Evolutionary conservation across 2,113 vertebrate species (phyloP).

Genomic region (Prionailurus viverrinus): DNA sequence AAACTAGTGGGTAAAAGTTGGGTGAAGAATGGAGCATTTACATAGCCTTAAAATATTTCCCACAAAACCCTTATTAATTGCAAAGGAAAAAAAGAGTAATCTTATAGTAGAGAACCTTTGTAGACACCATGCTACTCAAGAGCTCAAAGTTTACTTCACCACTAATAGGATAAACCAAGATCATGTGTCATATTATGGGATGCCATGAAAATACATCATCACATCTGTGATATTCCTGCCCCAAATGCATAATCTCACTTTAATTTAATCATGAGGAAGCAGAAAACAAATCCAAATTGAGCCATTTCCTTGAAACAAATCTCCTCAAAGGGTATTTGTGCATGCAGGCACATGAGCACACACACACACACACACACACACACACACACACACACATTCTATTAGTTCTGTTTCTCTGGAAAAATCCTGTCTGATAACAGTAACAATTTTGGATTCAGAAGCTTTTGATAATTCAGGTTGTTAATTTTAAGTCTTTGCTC

Average conservation of each 20-base stretch:
- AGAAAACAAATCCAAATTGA: neutral
- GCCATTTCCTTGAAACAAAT: neutral
- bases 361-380: too few relatives aligned
- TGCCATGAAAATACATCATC: neutral
- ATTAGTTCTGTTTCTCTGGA: neutral
- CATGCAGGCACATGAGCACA: too few relatives aligned
- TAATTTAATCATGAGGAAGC: neutral
- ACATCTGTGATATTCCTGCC: neutral
- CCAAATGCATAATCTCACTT: neutral
- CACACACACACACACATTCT: too few relatives aligned
- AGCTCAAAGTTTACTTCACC: neutral
- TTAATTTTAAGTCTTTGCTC: slow-evolving; percentile 28
- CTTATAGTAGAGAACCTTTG: neutral
- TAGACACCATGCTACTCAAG: neutral
- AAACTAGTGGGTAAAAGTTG: neutral
- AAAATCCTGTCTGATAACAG: neutral
- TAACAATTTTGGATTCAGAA: neutral
- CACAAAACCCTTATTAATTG: neutral
- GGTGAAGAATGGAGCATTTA: neutral
- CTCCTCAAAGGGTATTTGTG: neutral
- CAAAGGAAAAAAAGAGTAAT: neutral
- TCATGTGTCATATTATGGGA: neutral
- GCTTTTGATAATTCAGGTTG: neutral
- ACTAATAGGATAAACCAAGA: neutral
- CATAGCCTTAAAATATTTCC: neutral